Base-by-base conservation (phyloP, 2,888 invertebrate species). In the Drymonia ruficornis region DNA sequence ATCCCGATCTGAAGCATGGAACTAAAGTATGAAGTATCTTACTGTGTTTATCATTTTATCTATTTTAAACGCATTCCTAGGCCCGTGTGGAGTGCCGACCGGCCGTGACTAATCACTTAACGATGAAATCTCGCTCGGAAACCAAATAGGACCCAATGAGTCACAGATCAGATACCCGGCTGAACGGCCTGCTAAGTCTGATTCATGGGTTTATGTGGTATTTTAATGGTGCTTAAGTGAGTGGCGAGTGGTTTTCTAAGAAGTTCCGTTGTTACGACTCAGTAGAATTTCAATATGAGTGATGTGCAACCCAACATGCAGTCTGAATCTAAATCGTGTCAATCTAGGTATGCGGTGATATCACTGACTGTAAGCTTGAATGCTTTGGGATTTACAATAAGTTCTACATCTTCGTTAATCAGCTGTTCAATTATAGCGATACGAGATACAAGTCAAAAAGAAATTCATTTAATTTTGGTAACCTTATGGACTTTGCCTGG, bases 91-190 rank as follows among this genome's bases (percentile, higher is more conserved):
- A 67, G 48, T 61, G 56, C 62, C 56, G 58, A 59, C 50, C 57
- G 45, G 53, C 62, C 59, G 63, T 78, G 76, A 81, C 72, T 76
- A 77, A 81, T 70, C 71, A 69, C 63, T 68, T 69, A 70, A 74
- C 71, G 68, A 76, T 75, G 73, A 72, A 72, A 76, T 79, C 72
- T 76, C 57, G 63, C 65, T 58, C 56, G 61, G 62, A 68, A 74
- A 64, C 68, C 59, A 62, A 75, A 67, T 59, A 67, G 61, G 61
- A 57, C 53, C 59, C 61, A 55, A 61, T 78, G 82, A 82, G 68
- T 83, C 81, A 80, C 49, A 56, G 70, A 74, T 71, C 71, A 72
- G 74, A 77, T 74, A 76, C 67, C 59, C 52, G 61, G 48, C 59
- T 55, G 44, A 53, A 49, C 50, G 54, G 49, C 50, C 59, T 56